phyloP scores from a whole-genome alignment of 2,888 invertebrate genomes.

The Agrotis segetum region DNA sequence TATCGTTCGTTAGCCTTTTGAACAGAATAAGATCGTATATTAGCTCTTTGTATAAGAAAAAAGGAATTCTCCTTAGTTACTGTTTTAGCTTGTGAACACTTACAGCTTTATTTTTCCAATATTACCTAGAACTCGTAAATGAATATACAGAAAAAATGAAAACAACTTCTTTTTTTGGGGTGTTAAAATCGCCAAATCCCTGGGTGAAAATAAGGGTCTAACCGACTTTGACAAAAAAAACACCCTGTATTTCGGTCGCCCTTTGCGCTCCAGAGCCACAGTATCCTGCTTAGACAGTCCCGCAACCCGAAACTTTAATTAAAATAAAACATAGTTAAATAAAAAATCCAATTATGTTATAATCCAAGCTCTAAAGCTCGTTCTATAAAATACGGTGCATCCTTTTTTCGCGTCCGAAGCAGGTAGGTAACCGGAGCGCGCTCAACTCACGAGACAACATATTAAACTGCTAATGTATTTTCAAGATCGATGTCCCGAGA shows the following conservation, averaged over 20 bases:
- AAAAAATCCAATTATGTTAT: slow-evolving; percentile 15
- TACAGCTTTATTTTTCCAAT: background rate
- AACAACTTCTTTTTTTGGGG: too few species aligned
- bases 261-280: too few species aligned
- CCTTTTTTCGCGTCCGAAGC: slow-evolving; percentile 58
- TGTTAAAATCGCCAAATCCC: too few species aligned
- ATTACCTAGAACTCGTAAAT: background rate
- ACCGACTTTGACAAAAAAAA: too few species aligned
- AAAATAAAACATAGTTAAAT: slow-evolving; percentile 9
- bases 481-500: slow-evolving; percentile 65
- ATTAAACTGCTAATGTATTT: slow-evolving; percentile 69
- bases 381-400: slow-evolving; percentile 35
- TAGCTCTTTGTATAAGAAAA: background rate
- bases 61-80: background rate
- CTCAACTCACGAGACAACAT: slow-evolving; percentile 51
- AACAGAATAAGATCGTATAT: slow-evolving; percentile 3
- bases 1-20: slow-evolving; percentile 18
- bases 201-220: too few species aligned
- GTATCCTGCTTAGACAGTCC: too few species aligned
- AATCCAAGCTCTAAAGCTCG: slow-evolving; percentile 15
- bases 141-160: too few species aligned
- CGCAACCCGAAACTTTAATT: background rate
- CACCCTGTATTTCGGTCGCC: too few species aligned
- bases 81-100: background rate
- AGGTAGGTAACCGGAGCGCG: slow-evolving; percentile 67